These are phyloP conservation scores for Phoxinus phoxinus DNA, from an alignment of 2,113 vertebrate genomes.

Conservation along the genomic window DNA sequence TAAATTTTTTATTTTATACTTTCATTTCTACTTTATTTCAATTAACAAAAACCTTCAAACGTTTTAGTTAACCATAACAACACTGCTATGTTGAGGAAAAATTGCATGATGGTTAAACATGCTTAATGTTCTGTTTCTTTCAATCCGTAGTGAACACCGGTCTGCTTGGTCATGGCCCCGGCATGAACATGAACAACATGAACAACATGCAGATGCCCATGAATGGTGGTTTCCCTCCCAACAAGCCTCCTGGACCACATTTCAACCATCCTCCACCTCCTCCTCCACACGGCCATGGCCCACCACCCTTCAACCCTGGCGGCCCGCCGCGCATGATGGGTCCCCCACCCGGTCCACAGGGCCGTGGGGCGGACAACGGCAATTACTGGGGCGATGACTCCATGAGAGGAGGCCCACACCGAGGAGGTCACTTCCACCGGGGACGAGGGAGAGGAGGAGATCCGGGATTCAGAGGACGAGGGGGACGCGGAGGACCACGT, in stretches of 20 bases:
- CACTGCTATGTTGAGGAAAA: not conserved
- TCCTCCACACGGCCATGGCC: constrained; percentile 81
- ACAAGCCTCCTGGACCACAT: constrained; percentile 80
- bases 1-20: not conserved
- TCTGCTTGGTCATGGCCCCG: constrained; percentile 82
- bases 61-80: not conserved
- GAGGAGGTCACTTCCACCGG: constrained; percentile 80
- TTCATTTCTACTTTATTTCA: not conserved
- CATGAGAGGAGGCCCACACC: constrained; percentile 84
- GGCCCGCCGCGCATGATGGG: constrained; percentile 88
- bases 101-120: not conserved
- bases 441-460: constrained; percentile 84
- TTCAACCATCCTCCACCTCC: constrained; percentile 80
- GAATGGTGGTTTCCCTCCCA: constrained; percentile 86
- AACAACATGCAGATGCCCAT: constrained; percentile 80
- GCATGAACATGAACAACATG: constrained; percentile 77
- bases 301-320: constrained; percentile 73
- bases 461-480: constrained; percentile 82
- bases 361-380: constrained; percentile 73
- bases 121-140: not conserved
- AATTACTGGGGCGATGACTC: constrained; percentile 90
- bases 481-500: constrained; percentile 82
- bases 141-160: constrained; percentile 75
- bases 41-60: not conserved
- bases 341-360: constrained; percentile 81